These are phyloP conservation scores for Phymorhynchus buccinoides DNA, from an alignment of 1,140 invertebrate species.

Conservation along the genomic window DNA sequence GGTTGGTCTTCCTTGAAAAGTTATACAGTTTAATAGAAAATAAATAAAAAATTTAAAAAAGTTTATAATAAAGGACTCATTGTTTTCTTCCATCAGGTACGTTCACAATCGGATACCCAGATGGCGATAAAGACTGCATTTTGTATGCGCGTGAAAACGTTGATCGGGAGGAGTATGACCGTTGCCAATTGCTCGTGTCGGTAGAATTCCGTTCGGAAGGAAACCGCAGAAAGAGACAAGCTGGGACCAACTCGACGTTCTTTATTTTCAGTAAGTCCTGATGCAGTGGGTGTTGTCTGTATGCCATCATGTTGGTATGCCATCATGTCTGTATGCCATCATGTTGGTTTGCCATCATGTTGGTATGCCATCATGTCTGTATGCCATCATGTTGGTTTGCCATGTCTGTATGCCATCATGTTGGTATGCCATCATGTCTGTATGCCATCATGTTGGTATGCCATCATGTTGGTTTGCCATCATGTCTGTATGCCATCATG, in stretches of 20 bases:
- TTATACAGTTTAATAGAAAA: too few relatives aligned
- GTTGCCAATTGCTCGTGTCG: neutral
- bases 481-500: too few relatives aligned
- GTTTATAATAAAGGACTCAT: neutral
- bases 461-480: too few relatives aligned
- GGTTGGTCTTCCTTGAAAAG: too few relatives aligned
- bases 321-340: neutral
- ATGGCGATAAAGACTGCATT: conserved; percentile 28
- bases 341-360: neutral
- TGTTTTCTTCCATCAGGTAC: conserved; percentile 7
- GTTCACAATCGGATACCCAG: neutral
- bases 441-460: neutral
- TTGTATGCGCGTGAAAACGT: conserved; percentile 13
- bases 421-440: too few relatives aligned
- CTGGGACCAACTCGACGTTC: conserved; percentile 12
- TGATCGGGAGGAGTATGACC: conserved; percentile 26
- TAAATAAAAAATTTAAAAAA: too few relatives aligned
- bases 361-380: too few relatives aligned
- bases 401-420: neutral
- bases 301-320: neutral
- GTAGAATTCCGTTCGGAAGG: neutral
- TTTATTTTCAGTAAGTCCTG: conserved; percentile 41
- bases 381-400: neutral
- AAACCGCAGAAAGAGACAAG: conserved; percentile 30
- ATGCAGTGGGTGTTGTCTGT: neutral